Evolutionary conservation across 1,140 invertebrate species (phyloP), one percentile per base, ranked within the genome.

Genomic region (Apis laboriosa): DNA sequence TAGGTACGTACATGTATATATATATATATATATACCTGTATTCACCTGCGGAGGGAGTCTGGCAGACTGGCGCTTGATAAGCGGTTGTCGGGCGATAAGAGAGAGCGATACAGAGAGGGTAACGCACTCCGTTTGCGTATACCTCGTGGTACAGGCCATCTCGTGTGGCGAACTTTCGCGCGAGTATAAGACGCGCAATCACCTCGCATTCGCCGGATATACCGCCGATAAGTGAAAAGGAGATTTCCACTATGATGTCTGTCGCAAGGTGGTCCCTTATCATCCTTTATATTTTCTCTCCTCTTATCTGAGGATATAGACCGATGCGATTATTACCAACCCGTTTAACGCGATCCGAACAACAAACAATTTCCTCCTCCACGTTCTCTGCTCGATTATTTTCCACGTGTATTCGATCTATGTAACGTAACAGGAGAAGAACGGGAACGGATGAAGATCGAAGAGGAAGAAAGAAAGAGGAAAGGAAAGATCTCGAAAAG

Each of bases 61-160:
- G 85, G 81, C 86, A 90, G 88, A 88, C 90, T 90, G 88, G 89
- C 86, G 86, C 86, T 90, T 90, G 90, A 91, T 91, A 91, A 90
- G 89, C 89, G 84, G 80, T 88, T 86, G 85, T 85, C 84, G 86
- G 51, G 84, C 86, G 90, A 91, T 91, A 91, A 91, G 84, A 86
- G 73, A 71, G 80, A 77, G 82, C 79, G 87, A 85, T 83, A 82
- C 79, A 56, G 78, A n/a, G 88, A 88, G 90, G 90, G 86, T 90
- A 90, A 90, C 82, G 89, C 74, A 88, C 89, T 90, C 87, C 9
- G 49, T 43, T 77, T 58, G 70, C 78, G n/a, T 83, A 79, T 67
- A 4, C 2, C 34, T 34, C 3, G 72, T 43, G 63, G 64, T 79
- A 82, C n/a, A 77, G 83, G 53, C 63, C 63, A 80, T 79, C 85